phyloP scores from a whole-genome alignment of 1,140 invertebrate genomes.

The Trichoplusia ni region DNA sequence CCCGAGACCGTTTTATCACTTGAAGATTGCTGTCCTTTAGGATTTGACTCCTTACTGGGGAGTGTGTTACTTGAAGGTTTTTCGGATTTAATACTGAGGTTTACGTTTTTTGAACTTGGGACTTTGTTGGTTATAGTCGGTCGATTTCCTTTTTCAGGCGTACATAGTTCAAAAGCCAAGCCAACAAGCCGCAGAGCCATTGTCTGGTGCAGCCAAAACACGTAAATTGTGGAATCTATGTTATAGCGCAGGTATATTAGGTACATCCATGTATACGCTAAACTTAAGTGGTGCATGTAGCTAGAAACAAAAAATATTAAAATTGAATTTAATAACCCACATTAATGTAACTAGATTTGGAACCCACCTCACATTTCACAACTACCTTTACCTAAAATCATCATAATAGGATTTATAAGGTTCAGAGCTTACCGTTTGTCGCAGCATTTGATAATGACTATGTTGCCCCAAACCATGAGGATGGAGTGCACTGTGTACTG shows the following conservation, averaged over 20 bases:
- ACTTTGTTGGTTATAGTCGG: not conserved
- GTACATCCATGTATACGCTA: constrained; percentile 64
- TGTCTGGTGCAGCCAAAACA: constrained; percentile 64
- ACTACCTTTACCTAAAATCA: too few species aligned
- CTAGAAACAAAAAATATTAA: constrained; percentile 44
- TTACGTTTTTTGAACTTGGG: not conserved
- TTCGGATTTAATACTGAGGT: not conserved
- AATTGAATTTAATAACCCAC: too few species aligned
- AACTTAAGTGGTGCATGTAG: constrained; percentile 63
- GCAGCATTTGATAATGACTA: constrained; percentile 67
- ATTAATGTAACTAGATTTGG: too few species aligned
- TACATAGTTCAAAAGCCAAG: constrained; percentile 64
- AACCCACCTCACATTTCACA: too few species aligned
- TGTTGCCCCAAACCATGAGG: constrained; percentile 66
- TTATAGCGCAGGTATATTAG: constrained; percentile 57
- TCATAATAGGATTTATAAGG: too few species aligned
- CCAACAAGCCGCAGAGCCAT: constrained; percentile 68
- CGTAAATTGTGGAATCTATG: constrained; percentile 43
- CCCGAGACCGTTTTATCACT: too few species aligned
- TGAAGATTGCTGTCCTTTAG: not conserved
- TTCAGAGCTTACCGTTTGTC: constrained; percentile 64
- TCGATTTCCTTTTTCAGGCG: constrained; percentile 35
- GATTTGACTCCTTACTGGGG: not conserved
- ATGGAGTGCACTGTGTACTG: constrained; percentile 52
- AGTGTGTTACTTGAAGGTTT: too few species aligned